phyloP scores from a whole-genome alignment of 2,113 vertebrate genomes.

The Periophthalmus modestus region DNA sequence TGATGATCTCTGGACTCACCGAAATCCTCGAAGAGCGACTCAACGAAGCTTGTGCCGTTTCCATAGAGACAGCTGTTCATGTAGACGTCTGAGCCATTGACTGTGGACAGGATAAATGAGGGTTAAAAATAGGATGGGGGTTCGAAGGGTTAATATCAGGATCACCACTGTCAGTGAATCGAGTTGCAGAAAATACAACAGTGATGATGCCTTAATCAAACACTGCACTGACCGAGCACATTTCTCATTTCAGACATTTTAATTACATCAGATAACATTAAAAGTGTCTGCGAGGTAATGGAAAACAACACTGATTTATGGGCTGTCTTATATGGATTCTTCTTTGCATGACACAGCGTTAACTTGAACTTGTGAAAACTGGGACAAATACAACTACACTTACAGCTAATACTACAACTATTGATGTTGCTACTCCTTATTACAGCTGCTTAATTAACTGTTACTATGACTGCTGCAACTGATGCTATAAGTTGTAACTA shows the following conservation, averaged over 20 bases:
- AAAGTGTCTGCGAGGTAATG: constrained; percentile 1
- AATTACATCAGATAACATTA: constrained; percentile 8
- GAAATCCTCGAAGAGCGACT: constrained; percentile 96
- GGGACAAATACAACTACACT: background rate
- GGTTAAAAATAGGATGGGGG: constrained; percentile 20
- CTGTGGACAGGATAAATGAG: constrained; percentile 67
- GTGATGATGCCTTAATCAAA: constrained; percentile 2
- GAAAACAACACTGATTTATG: constrained; percentile 11
- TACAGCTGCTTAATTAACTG: no score
- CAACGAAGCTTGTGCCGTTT: constrained; percentile 97
- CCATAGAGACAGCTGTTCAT: constrained; percentile 91
- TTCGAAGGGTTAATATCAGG: constrained; percentile 8
- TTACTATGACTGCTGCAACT: background rate
- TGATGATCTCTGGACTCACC: constrained; percentile 73
- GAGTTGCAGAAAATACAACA: constrained; percentile 6
- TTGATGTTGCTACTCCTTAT: background rate
- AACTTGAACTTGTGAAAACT: background rate
- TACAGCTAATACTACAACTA: background rate
- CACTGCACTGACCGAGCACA: background rate
- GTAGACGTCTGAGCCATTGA: constrained; percentile 86
- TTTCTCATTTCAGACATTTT: background rate
- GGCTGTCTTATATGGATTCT: background rate
- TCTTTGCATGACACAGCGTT: background rate
- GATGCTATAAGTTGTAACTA: no score
- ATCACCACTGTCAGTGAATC: background rate